A percentile compares a stretch with the other conserved stretches of the same genome.
Evolutionary conservation across 1,140 invertebrate species (phyloP).

Genomic region (Penaeus chinensis): DNA sequence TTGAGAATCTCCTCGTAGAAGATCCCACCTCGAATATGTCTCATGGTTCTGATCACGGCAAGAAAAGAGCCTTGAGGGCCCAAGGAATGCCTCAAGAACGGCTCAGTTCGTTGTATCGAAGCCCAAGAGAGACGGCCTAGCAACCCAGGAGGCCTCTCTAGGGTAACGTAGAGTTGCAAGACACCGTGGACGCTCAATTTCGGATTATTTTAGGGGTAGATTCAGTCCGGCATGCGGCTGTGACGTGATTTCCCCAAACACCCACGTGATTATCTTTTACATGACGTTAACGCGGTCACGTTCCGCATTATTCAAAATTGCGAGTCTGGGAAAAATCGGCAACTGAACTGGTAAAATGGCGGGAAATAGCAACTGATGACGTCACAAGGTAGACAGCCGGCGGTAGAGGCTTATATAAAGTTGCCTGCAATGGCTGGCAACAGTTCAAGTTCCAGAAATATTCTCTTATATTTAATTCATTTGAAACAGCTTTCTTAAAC

Average conservation of each 20-base stretch:
- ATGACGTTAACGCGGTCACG: neutral
- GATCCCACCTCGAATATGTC: neutral
- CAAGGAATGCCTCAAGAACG: neutral
- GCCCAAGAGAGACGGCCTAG: constrained; percentile 39
- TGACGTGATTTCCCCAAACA: too few relatives aligned
- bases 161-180: constrained; percentile 5
- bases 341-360: constrained; percentile 41
- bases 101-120: constrained; percentile 4
- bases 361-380: constrained; percentile 58
- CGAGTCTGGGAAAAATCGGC: constrained; percentile 3
- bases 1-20: too few relatives aligned
- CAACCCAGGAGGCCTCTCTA: constrained; percentile 36
- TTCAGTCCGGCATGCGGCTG: too few relatives aligned
- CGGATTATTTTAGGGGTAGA: constrained; percentile 9
- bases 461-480: neutral
- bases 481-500: too few relatives aligned
- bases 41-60: neutral
- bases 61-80: neutral
- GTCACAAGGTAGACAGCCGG: constrained; percentile 50
- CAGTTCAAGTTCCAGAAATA: constrained; percentile 26
- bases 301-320: neutral
- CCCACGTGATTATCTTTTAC: neutral
- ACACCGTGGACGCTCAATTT: constrained; percentile 18
- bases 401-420: constrained; percentile 54
- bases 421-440: constrained; percentile 57